Base-by-base conservation (phyloP, 2,797 vertebrate species). In the Channa striata region DNA sequence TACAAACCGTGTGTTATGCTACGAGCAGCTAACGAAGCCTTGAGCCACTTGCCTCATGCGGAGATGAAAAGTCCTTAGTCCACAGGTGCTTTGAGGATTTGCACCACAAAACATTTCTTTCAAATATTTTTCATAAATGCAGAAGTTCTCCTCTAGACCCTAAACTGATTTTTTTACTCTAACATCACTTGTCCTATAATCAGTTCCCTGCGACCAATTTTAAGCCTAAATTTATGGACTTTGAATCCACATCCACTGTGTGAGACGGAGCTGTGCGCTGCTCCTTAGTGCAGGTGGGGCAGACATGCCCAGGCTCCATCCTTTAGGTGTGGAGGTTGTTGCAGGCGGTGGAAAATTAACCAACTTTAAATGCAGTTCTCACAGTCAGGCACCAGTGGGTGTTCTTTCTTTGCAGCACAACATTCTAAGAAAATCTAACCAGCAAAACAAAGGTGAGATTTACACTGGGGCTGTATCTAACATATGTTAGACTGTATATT, bases 121-220 rank as follows among this genome's bases (percentile, higher is more conserved):
- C 36, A 37, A 37, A 4, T 30, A 8, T 16, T 13, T 13, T 40
- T 40, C 2, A 44, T 1, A 44, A 10, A 44, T 19, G 8, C n/a
- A n/a, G 3, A 19, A 44, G 14, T 17, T 17, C 2, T 8, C 13
- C 13, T 40, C 54, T 16, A 39, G 19, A 48, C 56, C 47, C 49
- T 65, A 17, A 77, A 64, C 54, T 3, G 46, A 50, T 36, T 33
- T 46, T n/a, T 12, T 1, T 33, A 42, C 25, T 39, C 42, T 50
- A 2, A 8, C 17, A 43, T n/a, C 42, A n/a, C n/a, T 36, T 30
- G 42, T n/a, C n/a, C n/a, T n/a, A n/a, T n/a, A n/a, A n/a, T n/a
- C n/a, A 36, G 33, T 37, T 36, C 40, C 43, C 11, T 20, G 33
- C 39, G 14, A 48, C 59, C 44, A 12, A 59, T 51, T 42, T 48